A percentile compares a stretch with the other conserved stretches of the same genome.
Evolutionary conservation across 2,888 invertebrate genomes (phyloP).

Genomic region (Nomada hirtipes): DNA sequence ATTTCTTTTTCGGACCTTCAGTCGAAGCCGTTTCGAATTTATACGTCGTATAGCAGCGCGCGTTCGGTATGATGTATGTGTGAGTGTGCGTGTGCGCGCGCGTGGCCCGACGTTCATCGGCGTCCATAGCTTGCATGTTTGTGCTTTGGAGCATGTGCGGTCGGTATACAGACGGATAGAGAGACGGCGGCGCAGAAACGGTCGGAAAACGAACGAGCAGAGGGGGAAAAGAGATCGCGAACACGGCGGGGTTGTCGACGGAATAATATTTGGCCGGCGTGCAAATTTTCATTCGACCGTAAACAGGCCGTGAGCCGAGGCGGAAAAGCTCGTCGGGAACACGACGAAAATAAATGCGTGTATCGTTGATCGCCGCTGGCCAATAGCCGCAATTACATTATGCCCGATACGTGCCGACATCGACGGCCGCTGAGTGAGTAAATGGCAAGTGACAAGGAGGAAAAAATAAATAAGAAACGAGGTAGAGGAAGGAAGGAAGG

Average conservation of each 20-base stretch:
- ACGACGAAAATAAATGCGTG: constrained; percentile 73
- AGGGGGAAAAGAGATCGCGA: constrained; percentile 25
- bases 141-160: not conserved
- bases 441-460: constrained; percentile 24
- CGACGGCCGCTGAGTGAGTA: constrained; percentile 51
- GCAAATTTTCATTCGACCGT: constrained; percentile 76
- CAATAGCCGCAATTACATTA: constrained; percentile 74
- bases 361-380: constrained; percentile 51
- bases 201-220: constrained; percentile 16
- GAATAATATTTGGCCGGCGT: constrained; percentile 73
- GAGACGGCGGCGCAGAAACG: constrained; percentile 20
- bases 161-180: not conserved
- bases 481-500: not conserved
- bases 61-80: no score
- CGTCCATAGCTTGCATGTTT: constrained; percentile 4
- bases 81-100: not conserved
- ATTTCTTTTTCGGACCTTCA: not conserved
- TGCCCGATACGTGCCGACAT: constrained; percentile 49
- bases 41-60: not conserved
- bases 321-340: constrained; percentile 72
- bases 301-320: constrained; percentile 70
- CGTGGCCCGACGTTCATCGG: not conserved
- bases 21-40: not conserved
- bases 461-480: not conserved
- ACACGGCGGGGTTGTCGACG: constrained; percentile 45